These are phyloP conservation scores for Karalla daura DNA, from an alignment of 2,797 vertebrate species.

Conservation along the genomic window DNA sequence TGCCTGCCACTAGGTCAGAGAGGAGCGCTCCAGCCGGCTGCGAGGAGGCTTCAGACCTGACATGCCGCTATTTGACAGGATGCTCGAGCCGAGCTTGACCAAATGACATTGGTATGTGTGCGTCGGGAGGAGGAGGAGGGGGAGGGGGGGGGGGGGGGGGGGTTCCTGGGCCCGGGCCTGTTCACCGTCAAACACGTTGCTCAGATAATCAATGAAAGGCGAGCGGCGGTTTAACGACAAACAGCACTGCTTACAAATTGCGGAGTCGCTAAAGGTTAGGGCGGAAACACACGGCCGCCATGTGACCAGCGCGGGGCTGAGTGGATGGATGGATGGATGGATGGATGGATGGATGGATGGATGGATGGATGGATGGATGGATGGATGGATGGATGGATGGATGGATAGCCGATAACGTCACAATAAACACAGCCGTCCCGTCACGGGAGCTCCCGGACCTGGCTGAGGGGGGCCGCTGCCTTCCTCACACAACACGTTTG, in stretches of 20 bases:
- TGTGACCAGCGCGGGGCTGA: conserved; percentile 23
- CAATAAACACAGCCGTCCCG: conserved; percentile 43
- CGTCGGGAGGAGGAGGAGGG: conserved; percentile 37
- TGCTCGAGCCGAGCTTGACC: conserved; percentile 53
- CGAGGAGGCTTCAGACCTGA: conserved; percentile 55
- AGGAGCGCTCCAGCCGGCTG: conserved; percentile 48
- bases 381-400: conserved; percentile 46
- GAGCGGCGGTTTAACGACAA: conserved; percentile 35
- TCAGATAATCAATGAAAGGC: conserved; percentile 50
- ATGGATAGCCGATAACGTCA: conserved; percentile 43
- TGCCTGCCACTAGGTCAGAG: conserved; percentile 50
- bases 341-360: conserved; percentile 45
- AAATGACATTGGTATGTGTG: conserved; percentile 59
- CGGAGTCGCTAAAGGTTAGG: conserved; percentile 41
- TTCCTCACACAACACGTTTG: conserved; percentile 46
- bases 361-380: conserved; percentile 51
- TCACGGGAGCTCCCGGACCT: conserved; percentile 22
- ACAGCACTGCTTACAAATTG: conserved; percentile 20
- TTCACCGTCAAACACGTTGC: conserved; percentile 49
- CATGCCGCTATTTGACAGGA: conserved; percentile 67
- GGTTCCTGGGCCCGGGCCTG: conserved; percentile 47
- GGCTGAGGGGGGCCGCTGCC: conserved; percentile 33
- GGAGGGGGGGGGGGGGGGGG: too few relatives aligned
- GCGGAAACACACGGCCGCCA: conserved; percentile 16
- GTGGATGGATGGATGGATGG: conserved; percentile 51